Percentiles rank a stretch among this genome's conserved stretches.
Evolutionary conservation across 2,113 vertebrate genomes (phyloP).

Genomic region (Dasyurus viverrinus): DNA sequence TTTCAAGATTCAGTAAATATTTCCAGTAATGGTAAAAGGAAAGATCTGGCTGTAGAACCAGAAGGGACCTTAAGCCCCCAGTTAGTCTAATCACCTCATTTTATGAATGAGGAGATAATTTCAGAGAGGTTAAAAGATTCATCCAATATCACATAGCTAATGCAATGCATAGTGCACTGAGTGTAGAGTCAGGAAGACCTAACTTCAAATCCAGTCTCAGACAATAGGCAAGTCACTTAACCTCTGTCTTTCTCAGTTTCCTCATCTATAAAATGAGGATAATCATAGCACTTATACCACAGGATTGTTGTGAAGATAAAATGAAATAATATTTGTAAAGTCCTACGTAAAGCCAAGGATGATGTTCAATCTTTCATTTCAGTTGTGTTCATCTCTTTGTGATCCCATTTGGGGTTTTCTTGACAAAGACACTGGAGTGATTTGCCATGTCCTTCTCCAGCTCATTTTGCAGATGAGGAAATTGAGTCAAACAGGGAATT

Average conservation of each 20-base stretch:
- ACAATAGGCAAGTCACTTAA: background rate
- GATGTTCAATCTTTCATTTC: too few species aligned
- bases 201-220: background rate
- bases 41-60: background rate
- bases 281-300: background rate
- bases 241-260: background rate
- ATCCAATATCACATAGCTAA: background rate
- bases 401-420: too few species aligned
- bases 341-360: background rate
- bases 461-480: too few species aligned
- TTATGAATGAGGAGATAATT: background rate
- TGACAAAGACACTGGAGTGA: too few species aligned
- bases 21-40: background rate
- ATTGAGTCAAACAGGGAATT: background rate
- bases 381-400: too few species aligned
- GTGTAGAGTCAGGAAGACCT: background rate
- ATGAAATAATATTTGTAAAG: background rate
- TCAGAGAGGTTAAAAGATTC: background rate
- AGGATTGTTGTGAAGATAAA: background rate
- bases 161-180: background rate
- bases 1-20: background rate
- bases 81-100: background rate
- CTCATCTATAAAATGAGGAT: background rate
- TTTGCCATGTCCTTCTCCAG: too few species aligned
- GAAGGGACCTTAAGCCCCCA: background rate